Evolutionary conservation across 2,888 invertebrate species (phyloP), one percentile per base, ranked within the genome.

Genomic region (Trichogramma dendrolimi): DNA sequence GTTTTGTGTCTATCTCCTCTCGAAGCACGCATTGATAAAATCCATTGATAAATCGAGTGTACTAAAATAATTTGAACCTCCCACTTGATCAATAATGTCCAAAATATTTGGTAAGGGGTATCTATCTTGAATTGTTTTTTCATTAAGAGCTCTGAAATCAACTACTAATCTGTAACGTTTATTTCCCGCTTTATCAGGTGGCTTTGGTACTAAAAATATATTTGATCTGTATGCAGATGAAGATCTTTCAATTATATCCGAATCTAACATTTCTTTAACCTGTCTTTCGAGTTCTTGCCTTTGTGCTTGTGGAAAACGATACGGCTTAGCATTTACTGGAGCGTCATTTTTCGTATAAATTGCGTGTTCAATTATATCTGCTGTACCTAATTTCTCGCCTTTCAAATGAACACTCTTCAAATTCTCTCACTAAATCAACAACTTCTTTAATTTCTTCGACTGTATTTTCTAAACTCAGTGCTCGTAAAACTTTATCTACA

Each of bases 11-110:
- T n/a, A n/a, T n/a, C n/a, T n/a, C n/a, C n/a, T n/a, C n/a, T 64
- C 61, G 55, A 79, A 65, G 11, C 67, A 68, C 6, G 77, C 71
- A 61, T 76, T 75, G 60, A 71, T 71, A 59, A 71, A 75, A 2
- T 73, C 75, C 10, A 60, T 63, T 3, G 67, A 64, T 14, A 71
- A 44, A 59, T 75, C 72, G 4, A 74, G 58, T 0, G 71, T 69
- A 2, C 72, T 64, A 51, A 71, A 75, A 53, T 67, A 67, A n/a
- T 58, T 59, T 1, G 70, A 59, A 6, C 68, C 66, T 0, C 70
- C 67, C 38, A 74, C 55, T 52, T 65, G 63, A 44, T 73, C 71
- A 38, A 71, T 54, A 7, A 72, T 69, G n/a, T 75, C 75, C 7
- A 68, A 59, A 10, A 77, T 69, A 55, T 71, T 68, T 2, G 75